These are phyloP conservation scores for Oxyscelio sp. DNA, from an alignment of 2,888 invertebrate genomes.

Conservation along the genomic window DNA sequence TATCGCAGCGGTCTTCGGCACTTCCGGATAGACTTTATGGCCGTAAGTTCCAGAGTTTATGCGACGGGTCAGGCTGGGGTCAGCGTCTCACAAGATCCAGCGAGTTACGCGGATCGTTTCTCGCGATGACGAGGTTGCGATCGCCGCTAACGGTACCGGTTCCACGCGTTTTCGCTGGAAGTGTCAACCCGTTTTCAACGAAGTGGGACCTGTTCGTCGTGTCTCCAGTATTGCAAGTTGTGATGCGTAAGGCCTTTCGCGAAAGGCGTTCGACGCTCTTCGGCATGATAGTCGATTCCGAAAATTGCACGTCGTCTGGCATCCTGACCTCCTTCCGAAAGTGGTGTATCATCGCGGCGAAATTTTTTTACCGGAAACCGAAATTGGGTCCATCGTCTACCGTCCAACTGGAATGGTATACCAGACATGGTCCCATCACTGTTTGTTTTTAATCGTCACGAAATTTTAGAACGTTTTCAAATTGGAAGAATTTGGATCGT, in stretches of 20 bases:
- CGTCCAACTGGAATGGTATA: no score
- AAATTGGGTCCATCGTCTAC: no score
- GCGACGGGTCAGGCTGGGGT: conserved; percentile 60
- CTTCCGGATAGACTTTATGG: conserved; percentile 68
- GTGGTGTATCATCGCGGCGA: no score
- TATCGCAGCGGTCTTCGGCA: conserved; percentile 33
- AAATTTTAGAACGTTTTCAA: neutral
- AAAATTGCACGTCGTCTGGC: conserved; percentile 59
- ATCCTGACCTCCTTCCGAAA: conserved; percentile 61
- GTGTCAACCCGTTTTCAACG: conserved; percentile 51
- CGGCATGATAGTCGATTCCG: conserved; percentile 71
- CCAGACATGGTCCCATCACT: no score
- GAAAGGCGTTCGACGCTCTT: conserved; percentile 49
- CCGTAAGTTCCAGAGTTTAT: conserved; percentile 76
- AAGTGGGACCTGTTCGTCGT: conserved; percentile 60
- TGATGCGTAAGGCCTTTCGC: conserved; percentile 81
- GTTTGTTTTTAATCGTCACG: neutral
- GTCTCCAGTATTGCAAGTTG: conserved; percentile 82
- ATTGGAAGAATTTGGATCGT: neutral
- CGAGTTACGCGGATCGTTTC: conserved; percentile 47
- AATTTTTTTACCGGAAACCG: no score
- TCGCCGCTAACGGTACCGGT: conserved; percentile 30
- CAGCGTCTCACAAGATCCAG: conserved; percentile 31
- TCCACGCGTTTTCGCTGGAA: conserved; percentile 31
- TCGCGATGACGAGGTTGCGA: conserved; percentile 10